Evolutionary conservation across 2,797 vertebrate genomes (phyloP), one percentile per base, ranked within the genome.

Genomic region (Pteronotus mesoamericanus): DNA sequence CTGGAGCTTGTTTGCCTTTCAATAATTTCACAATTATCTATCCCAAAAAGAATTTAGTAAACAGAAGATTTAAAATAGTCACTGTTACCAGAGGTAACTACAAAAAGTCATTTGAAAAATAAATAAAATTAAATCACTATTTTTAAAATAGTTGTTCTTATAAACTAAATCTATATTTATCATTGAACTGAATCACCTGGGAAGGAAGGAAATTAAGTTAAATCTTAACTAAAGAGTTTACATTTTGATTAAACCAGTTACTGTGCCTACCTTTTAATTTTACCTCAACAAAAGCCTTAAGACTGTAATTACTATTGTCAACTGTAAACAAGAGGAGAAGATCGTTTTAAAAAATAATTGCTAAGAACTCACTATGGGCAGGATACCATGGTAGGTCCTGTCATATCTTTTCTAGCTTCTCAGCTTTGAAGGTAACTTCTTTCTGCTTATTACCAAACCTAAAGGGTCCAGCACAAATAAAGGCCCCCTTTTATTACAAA

Each of bases 191-290:
- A 95, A 83, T 57, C 26, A 51, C 29, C 71, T 87, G 44, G 86
- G 18, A 74, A 89, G 11, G 16, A 44, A 2, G 26, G 5, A 15
- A 86, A 79, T 66, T 84, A 91, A 72, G 94, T 59, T 87, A 83
- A 91, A 95, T 57, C 34, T 72, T 90, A 86, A 85, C 21, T 74
- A 32, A 69, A 89, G 24, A 75, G 37, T 83, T 83, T 42, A 75
- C 46, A 75, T 46, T 88, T 86, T 92, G 89, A 64, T 86, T 95
- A 90, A 77, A 66, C 21, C 29, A 93, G 48, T 91, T 78, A 82
- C 29, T 82, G 4, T 46, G 26, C 5, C 18, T 48, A 75, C 57
- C 59, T 83, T 93, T 82, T 34, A 82, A 90, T 34, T 61, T 61
- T 61, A 86, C 64, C 37, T 82, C 59, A 88, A 72, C 2, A 44